phyloP scores from a whole-genome alignment of 1,140 invertebrate genomes.

The Stegodyphus mimosarum region DNA sequence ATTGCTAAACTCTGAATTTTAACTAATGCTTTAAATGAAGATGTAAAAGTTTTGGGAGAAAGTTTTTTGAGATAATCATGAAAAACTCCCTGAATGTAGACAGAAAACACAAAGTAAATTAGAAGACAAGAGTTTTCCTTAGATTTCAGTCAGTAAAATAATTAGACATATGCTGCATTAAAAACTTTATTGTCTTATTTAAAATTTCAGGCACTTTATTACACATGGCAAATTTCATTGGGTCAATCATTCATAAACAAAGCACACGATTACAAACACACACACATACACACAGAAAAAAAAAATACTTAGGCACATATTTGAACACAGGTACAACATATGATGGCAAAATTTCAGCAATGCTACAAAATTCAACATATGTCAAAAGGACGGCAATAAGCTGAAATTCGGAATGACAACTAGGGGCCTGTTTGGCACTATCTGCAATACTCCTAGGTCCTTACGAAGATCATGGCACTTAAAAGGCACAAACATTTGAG shows the following conservation, averaged over 20 bases:
- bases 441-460: not conserved
- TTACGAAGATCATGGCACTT: conserved; percentile 28
- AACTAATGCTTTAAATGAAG: too few species aligned
- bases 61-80: too few species aligned
- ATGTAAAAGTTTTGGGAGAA: too few species aligned
- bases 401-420: conserved; percentile 18
- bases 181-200: conserved; percentile 1
- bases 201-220: conserved; percentile 30
- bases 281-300: not conserved
- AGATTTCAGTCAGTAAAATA: not conserved
- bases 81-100: too few species aligned
- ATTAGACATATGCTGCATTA: not conserved
- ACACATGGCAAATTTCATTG: conserved; percentile 28
- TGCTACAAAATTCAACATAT: not conserved
- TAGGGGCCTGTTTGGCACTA: conserved; percentile 35
- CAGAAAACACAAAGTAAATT: too few species aligned
- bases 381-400: conserved; percentile 26
- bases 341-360: not conserved
- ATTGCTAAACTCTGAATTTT: too few species aligned
- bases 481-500: conserved; percentile 16
- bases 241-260: not conserved
- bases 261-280: not conserved
- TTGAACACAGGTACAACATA: not conserved
- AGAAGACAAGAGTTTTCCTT: too few species aligned
- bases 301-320: conserved; percentile 1